phyloP scores from a whole-genome alignment of 2,888 invertebrate genomes.

The Sphinx pinastri region DNA sequence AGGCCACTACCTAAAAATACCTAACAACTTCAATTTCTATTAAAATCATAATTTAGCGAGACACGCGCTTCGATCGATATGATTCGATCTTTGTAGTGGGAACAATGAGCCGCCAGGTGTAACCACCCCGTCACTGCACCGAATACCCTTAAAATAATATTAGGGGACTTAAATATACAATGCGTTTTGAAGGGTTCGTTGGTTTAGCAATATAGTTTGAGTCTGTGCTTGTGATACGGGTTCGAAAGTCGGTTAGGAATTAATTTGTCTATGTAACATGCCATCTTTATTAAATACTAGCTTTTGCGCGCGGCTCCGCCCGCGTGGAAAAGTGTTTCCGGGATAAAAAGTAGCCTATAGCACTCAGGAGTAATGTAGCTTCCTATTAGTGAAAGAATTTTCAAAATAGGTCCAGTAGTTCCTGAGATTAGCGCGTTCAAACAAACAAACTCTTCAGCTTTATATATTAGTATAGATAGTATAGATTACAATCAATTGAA shows the following conservation, averaged over 20 bases:
- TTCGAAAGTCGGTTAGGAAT: neutral
- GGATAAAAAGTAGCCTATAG: too few relatives aligned
- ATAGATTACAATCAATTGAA: too few relatives aligned
- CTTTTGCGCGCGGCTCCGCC: too few relatives aligned
- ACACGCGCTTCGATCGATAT: slow-evolving; percentile 34
- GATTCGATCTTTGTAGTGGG: slow-evolving; percentile 44
- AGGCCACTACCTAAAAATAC: neutral
- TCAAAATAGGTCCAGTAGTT: too few relatives aligned
- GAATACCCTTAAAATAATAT: slow-evolving; percentile 42
- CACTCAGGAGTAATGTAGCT: too few relatives aligned
- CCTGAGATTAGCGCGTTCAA: too few relatives aligned
- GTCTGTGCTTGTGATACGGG: neutral
- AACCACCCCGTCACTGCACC: slow-evolving; percentile 39
- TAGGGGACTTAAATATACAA: slow-evolving; percentile 43
- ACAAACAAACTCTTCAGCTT: too few relatives aligned
- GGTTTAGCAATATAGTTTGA: neutral
- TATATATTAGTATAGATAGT: too few relatives aligned
- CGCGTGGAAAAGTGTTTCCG: too few relatives aligned
- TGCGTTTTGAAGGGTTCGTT: slow-evolving; percentile 5
- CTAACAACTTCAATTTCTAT: neutral
- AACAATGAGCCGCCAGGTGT: slow-evolving; percentile 46
- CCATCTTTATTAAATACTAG: too few relatives aligned
- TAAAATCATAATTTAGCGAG: neutral
- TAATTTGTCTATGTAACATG: too few relatives aligned
- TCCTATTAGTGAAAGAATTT: too few relatives aligned